Conservation (phyloP, 2,797 vertebrate species). For the Argyrosomus regius region DNA sequence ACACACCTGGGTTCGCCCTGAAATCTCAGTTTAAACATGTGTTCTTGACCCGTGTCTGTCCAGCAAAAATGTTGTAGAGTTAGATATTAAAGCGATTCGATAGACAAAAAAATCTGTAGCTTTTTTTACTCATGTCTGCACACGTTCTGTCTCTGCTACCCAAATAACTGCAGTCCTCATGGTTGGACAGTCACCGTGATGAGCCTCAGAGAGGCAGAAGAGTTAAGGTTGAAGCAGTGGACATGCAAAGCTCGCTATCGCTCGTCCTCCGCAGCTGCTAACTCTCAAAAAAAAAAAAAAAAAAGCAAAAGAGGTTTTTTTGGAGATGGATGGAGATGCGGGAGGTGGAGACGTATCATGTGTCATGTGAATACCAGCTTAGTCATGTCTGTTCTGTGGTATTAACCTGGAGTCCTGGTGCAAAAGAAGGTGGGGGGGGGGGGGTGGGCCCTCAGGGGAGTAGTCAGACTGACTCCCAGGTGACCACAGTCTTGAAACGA, state of each 20-base stretch:
- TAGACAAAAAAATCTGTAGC: neutral
- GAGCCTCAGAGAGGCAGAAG: constrained; percentile 16
- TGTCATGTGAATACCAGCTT: constrained; percentile 69
- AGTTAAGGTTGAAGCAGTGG: constrained; percentile 28
- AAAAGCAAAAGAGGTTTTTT: constrained; percentile 19
- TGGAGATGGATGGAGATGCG: constrained; percentile 21
- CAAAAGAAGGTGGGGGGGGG: neutral
- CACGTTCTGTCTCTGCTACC: constrained; percentile 13
- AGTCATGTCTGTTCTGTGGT: constrained; percentile 63
- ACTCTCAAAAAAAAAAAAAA: constrained; percentile 40
- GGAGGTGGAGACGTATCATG: constrained; percentile 49
- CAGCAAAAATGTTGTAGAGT: constrained; percentile 7
- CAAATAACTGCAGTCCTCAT: neutral
- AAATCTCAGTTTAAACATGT: constrained; percentile 4
- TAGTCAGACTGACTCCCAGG: constrained; percentile 41
- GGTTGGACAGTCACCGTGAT: constrained; percentile 19
- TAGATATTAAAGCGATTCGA: constrained; percentile 16
- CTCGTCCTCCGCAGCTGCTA: constrained; percentile 43
- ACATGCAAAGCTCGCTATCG: constrained; percentile 26
- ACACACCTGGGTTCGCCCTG: constrained; percentile 22
- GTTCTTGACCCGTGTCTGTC: constrained; percentile 11
- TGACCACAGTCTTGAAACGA: constrained; percentile 23
- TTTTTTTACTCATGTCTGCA: constrained; percentile 24
- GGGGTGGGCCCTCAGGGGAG: constrained; percentile 26
- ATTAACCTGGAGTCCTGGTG: constrained; percentile 45